Base-by-base conservation (phyloP, 2,797 vertebrate genomes). In the Peromyscus melanophrys region DNA sequence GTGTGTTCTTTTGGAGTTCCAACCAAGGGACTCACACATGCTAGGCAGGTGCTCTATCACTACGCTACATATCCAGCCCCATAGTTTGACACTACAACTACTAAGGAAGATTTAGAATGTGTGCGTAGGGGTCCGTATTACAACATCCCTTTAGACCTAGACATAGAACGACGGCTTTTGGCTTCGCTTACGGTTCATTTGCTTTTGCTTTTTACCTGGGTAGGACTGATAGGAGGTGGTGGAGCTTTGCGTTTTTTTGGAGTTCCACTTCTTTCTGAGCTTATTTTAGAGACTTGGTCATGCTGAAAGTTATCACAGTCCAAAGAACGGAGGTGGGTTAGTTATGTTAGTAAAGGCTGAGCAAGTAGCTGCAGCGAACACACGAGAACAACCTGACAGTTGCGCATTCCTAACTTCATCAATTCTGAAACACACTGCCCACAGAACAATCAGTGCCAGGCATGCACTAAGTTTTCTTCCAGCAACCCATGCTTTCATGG, bases 201-300 rank as follows among this genome's bases (percentile, higher is more conserved):
- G 43, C 88, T 96, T 96, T 97, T 96, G 94, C 98, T 91, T 99
- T 99, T 99, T 55, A 99, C 99, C 99, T 99, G 99, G 97, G 99
- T 97, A 98, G 99, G 99, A 98, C 99, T 99, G 99, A 99, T 99
- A 98, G 99, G 99, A 99, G 99, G 99, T 98, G 99, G 99, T 98
- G 99, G 99, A 98, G 99, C 99, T 99, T 99, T 99, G 99, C 99
- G 99, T 99, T 99, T 99, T 99, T 99, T 99, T 98, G 99, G 99
- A 98, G 99, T 99, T 99, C 99, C 99, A 99, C 99, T 99, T 99
- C 99, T 99, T 98, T 99, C 99, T 99, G 99, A 99, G 98, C 98
- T 99, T 99, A 99, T 98, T 99, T 99, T 99, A 99, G 99, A 99
- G 99, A 99, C 99, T 99, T 99, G 99, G 98, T 99, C 99, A 99